Percentiles rank a stretch among this genome's conserved stretches.
phyloP scores from a whole-genome alignment of 2,888 invertebrate genomes.

The Serrognathus titanus region DNA sequence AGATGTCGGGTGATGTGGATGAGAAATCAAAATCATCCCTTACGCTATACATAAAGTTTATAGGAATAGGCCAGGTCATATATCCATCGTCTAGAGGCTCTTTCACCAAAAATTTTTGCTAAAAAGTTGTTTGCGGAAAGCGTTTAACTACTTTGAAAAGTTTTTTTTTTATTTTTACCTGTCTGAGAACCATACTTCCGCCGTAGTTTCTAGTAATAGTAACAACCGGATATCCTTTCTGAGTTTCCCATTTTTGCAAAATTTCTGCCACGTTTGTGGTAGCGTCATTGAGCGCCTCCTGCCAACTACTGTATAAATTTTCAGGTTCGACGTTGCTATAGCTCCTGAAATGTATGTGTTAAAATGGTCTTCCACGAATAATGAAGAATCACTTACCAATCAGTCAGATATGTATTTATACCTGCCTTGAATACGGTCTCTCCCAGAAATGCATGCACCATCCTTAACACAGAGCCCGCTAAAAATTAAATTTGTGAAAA shows the following conservation, averaged over 20 bases:
- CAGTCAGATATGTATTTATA: constrained; percentile 17
- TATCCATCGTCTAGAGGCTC: too few species aligned
- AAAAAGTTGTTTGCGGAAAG: too few species aligned
- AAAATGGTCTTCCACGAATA: too few species aligned
- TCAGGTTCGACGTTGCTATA: constrained; percentile 25
- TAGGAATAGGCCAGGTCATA: too few species aligned
- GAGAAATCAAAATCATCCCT: too few species aligned
- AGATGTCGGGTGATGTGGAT: too few species aligned
- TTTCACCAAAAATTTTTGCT: too few species aligned
- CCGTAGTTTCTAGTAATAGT: constrained; percentile 8
- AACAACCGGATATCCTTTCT: constrained; percentile 22
- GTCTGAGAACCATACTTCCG: neutral
- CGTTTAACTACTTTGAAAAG: too few species aligned
- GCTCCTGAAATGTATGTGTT: neutral
- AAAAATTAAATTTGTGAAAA: neutral
- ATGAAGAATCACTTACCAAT: constrained; percentile 6
- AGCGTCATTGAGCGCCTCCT: constrained; percentile 15
- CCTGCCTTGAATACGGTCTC: constrained; percentile 16
- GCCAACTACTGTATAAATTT: constrained; percentile 37
- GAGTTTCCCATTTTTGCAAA: constrained; percentile 17
- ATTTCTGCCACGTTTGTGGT: constrained; percentile 3
- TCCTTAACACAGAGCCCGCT: constrained; percentile 59
- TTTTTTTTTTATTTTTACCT: neutral
- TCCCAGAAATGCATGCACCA: constrained; percentile 21
- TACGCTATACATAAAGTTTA: too few species aligned